Percentiles rank a stretch among this genome's conserved stretches.
Evolutionary conservation across 2,888 invertebrate species (phyloP).

Genomic region (Athrips mouffetella): DNA sequence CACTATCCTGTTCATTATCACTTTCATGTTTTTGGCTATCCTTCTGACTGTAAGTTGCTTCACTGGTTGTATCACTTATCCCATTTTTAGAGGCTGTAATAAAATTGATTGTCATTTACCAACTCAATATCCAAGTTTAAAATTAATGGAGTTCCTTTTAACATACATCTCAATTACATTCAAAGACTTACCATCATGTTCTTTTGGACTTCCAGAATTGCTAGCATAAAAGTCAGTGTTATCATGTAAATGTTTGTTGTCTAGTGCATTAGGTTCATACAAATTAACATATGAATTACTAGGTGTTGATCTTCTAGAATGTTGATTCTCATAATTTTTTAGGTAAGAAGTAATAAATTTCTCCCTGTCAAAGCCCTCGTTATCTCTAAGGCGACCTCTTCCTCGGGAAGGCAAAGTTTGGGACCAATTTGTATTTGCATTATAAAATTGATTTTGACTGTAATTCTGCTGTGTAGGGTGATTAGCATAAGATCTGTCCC

Average conservation of each 20-base stretch:
- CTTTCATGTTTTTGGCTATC: slow-evolving; percentile 43
- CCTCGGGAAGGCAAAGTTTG: slow-evolving; percentile 83
- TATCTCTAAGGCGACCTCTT: slow-evolving; percentile 78
- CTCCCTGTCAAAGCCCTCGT: slow-evolving; percentile 72
- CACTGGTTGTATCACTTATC: slow-evolving; percentile 39
- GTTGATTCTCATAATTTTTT: slow-evolving; percentile 56
- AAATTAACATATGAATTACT: slow-evolving; percentile 65
- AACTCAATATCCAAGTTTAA: neutral
- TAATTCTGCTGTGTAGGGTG: slow-evolving; percentile 72
- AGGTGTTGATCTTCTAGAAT: slow-evolving; percentile 65
- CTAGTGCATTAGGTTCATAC: slow-evolving; percentile 52
- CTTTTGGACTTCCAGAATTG: slow-evolving; percentile 48
- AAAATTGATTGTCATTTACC: neutral
- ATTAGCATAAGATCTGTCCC: slow-evolving; percentile 51
- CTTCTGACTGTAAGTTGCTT: slow-evolving; percentile 38
- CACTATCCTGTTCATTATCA: slow-evolving; percentile 55
- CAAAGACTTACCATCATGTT: slow-evolving; percentile 49
- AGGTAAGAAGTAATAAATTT: slow-evolving; percentile 62
- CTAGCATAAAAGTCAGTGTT: slow-evolving; percentile 40
- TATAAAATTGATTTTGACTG: slow-evolving; percentile 50
- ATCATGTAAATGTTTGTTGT: slow-evolving; percentile 43
- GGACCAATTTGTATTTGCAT: slow-evolving; percentile 72
- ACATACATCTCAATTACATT: neutral
- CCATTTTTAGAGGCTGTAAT: slow-evolving; percentile 48
- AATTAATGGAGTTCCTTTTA: no score